phyloP scores from a whole-genome alignment of 2,113 vertebrate genomes.

The Apistogramma diplotaenia region DNA sequence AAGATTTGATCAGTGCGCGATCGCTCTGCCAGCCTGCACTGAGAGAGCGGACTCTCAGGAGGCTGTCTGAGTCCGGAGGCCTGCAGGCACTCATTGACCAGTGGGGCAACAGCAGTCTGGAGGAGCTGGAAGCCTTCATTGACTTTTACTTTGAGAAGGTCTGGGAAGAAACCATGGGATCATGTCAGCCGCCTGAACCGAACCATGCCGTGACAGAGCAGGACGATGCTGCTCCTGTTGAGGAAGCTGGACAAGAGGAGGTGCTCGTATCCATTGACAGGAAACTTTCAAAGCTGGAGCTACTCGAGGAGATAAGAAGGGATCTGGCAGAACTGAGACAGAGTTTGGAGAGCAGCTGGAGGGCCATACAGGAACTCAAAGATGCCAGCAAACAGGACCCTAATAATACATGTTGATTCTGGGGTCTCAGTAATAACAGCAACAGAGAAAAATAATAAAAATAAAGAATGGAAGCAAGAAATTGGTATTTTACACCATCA shows the following conservation, averaged over 20 bases:
- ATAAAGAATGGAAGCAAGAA: neutral
- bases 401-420: neutral
- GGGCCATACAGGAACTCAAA: slow-evolving; percentile 42
- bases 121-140: slow-evolving; percentile 75
- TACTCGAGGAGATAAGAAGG: slow-evolving; percentile 66
- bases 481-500: neutral
- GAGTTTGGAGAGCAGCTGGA: slow-evolving; percentile 47
- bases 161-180: slow-evolving; percentile 55
- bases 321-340: slow-evolving; percentile 58
- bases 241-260: neutral
- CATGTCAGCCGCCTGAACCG: neutral
- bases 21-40: slow-evolving; percentile 24
- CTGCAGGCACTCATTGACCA: slow-evolving; percentile 63
- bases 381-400: neutral
- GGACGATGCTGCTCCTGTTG: neutral
- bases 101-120: slow-evolving; percentile 64
- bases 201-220: neutral
- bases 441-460: neutral
- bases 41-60: slow-evolving; percentile 36
- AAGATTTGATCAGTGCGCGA: neutral
- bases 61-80: slow-evolving; percentile 26
- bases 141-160: slow-evolving; percentile 69
- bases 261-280: slow-evolving; percentile 61
- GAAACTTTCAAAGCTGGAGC: slow-evolving; percentile 69
- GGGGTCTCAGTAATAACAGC: neutral